Percentiles rank a stretch among this genome's conserved stretches.
Evolutionary conservation across 2,113 vertebrate species (phyloP).

Genomic region (Bombycilla garrulus): DNA sequence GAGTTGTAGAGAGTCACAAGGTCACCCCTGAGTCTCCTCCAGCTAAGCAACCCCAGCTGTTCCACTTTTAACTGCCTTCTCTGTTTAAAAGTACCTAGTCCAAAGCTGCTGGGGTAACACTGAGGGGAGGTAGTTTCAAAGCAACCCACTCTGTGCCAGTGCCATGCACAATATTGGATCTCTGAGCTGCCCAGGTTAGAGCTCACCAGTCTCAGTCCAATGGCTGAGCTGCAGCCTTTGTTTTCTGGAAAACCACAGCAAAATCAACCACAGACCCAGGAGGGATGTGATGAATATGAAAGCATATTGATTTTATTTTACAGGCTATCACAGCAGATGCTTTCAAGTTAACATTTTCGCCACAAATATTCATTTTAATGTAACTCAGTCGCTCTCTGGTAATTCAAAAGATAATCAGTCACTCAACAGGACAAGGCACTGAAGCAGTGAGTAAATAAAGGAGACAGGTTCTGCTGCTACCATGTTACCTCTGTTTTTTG

Average conservation of each 20-base stretch:
- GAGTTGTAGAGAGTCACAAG: too few species aligned
- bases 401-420: constrained; percentile 26
- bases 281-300: background rate
- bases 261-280: background rate
- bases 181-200: background rate
- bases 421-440: background rate
- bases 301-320: constrained; percentile 24
- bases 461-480: constrained; percentile 14
- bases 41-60: background rate
- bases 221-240: background rate
- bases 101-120: background rate
- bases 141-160: background rate
- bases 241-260: background rate
- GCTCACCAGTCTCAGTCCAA: background rate
- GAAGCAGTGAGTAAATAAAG: background rate
- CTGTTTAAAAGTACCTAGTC: background rate
- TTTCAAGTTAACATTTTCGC: background rate
- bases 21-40: too few species aligned
- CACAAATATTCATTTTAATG: constrained; percentile 35
- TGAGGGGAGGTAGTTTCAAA: background rate
- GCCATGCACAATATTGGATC: background rate
- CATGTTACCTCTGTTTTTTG: background rate
- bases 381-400: background rate
- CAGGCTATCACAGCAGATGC: background rate
- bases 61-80: background rate